Evolutionary conservation across 2,113 vertebrate genomes (phyloP).

Genomic region (Ictidomys tridecemlineatus): DNA sequence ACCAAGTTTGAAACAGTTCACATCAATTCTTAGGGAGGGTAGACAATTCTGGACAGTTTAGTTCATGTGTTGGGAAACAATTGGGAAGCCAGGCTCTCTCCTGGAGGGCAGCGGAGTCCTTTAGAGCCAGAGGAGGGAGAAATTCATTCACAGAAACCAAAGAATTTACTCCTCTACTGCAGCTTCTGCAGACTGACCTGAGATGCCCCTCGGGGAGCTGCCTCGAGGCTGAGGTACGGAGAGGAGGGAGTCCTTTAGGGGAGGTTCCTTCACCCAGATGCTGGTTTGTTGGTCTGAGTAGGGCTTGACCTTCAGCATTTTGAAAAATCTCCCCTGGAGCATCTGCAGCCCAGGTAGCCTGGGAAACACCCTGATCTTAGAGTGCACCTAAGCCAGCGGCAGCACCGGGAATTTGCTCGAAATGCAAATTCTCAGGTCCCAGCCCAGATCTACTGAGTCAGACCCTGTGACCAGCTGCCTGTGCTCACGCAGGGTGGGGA

Average conservation of each 20-base stretch:
- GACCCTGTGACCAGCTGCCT: not conserved
- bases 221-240: not conserved
- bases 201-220: not conserved
- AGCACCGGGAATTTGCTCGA: not conserved
- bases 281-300: not conserved
- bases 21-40: not conserved
- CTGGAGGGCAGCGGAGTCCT: not conserved
- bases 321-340: rapidly evolving
- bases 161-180: no score
- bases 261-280: not conserved
- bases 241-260: not conserved
- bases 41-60: not conserved
- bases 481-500: rapidly evolving
- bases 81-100: not conserved
- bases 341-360: not conserved
- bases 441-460: not conserved
- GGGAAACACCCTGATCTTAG: not conserved
- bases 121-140: not conserved
- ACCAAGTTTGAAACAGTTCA: not conserved
- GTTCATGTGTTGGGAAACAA: not conserved
- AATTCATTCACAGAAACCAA: not conserved
- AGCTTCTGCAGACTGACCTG: not conserved
- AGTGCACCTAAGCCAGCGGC: no score
- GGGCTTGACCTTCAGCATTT: not conserved
- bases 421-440: not conserved